These are phyloP conservation scores for Lates japonicus DNA, from an alignment of 2,797 vertebrate species.

Conservation along the genomic window DNA sequence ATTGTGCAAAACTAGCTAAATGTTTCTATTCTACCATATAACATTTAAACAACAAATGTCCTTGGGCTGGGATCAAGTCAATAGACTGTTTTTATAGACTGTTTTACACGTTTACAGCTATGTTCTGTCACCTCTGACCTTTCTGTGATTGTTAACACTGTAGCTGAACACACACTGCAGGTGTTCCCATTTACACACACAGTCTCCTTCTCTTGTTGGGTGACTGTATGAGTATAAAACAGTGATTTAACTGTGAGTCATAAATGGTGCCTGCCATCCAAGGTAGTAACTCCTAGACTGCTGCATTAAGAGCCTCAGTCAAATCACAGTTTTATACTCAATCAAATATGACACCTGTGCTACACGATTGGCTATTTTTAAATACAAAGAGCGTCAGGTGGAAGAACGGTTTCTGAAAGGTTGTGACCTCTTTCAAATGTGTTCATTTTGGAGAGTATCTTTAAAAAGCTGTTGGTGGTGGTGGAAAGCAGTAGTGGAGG, in stretches of 20 bases:
- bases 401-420: neutral
- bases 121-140: neutral
- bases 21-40: too few relatives aligned
- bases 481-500: neutral
- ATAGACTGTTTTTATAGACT: neutral
- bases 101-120: neutral
- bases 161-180: neutral
- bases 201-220: neutral
- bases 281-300: neutral
- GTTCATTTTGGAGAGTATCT: neutral
- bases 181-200: neutral
- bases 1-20: too few relatives aligned
- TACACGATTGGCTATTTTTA: neutral
- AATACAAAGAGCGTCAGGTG: neutral
- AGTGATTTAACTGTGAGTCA: neutral
- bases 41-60: too few relatives aligned
- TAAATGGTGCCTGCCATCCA: neutral
- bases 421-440: neutral
- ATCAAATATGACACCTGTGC: neutral
- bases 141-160: neutral
- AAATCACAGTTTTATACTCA: slow-evolving; percentile 6
- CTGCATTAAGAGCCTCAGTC: slow-evolving; percentile 5
- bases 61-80: neutral
- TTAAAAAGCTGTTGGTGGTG: neutral
- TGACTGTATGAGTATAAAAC: neutral